Base-by-base conservation (phyloP, 1,140 invertebrate genomes). In the Contarinia nasturtii region DNA sequence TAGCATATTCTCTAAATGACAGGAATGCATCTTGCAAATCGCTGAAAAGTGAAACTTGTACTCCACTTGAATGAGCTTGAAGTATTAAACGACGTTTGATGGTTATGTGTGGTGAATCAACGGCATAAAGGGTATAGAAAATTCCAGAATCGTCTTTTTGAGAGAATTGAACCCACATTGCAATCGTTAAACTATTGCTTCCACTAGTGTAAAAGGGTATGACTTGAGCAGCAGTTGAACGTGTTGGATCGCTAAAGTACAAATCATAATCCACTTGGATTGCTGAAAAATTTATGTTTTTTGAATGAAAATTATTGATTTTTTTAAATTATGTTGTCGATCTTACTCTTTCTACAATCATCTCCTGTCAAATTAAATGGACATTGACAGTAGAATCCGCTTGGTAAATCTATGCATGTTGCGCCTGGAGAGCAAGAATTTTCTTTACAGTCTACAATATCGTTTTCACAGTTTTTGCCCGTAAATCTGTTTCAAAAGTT, bases 241-340 rank as follows among this genome's bases (percentile, higher is more conserved):
- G 76, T 20, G 78, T 70, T 43, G 86, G 77, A 62, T 96, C 90
- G 56, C 86, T 89, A 57, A 96, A 91, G 73, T 88, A 89, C 1
- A 96, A 66, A 58, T 97, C 92, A 57, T 95, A 96, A 62, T 96
- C 89, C 7, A 93, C 88, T 66, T 89, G 89, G 45, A 96, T 90
- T 11, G 83, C 83, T 88, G 63, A 1, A 74, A 71, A 51, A 61
- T 54, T 53, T 52, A 54, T 48, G 47, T 50, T 46, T 48, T 20
- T 19, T 48, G 43, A 48, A 44, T 19, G 34, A 8, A 14, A 48
- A 22, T 47, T 46, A 33, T 37, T 21, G n/a, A 36, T 19, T 17
- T 21, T 8, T 8, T 19, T 18, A 44, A 21, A 18, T 14, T 44
- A 33, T 50, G 33, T 14, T 37, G 20, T 27, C 40, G 49, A 52